phyloP scores from a whole-genome alignment of 2,113 vertebrate genomes.

The Paratilapia polleni region DNA sequence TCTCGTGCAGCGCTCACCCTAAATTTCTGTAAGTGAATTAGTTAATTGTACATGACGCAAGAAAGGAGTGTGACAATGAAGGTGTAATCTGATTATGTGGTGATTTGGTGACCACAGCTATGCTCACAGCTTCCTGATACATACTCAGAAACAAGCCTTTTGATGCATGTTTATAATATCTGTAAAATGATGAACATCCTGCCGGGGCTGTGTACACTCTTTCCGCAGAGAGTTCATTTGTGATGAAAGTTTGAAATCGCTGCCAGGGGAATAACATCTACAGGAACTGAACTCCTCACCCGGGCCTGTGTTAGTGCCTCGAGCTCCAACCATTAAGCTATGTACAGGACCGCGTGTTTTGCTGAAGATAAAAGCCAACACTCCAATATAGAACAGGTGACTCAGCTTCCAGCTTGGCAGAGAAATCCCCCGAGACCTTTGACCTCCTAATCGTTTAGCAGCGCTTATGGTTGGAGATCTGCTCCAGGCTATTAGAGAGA shows the following conservation, averaged over 20 bases:
- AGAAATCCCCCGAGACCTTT: constrained; percentile 73
- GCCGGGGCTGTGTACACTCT: background rate
- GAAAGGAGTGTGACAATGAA: constrained; percentile 36
- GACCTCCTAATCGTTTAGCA: constrained; percentile 75
- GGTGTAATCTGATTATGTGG: constrained; percentile 33
- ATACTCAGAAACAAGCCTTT: background rate
- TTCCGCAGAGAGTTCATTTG: constrained; percentile 12
- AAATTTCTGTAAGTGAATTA: constrained; percentile 28
- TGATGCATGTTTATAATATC: background rate
- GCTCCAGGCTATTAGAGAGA: constrained; percentile 74
- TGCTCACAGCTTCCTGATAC: background rate
- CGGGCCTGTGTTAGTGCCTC: background rate
- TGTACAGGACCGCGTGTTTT: constrained; percentile 18
- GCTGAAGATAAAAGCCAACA: constrained; percentile 49
- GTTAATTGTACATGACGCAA: constrained; percentile 26
- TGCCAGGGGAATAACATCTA: constrained; percentile 16
- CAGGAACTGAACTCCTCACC: constrained; percentile 41
- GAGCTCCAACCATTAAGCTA: background rate
- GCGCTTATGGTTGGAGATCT: constrained; percentile 76
- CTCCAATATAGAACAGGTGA: constrained; percentile 71
- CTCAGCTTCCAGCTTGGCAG: constrained; percentile 73
- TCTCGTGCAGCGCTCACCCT: background rate
- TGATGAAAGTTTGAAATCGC: constrained; percentile 14
- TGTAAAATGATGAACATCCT: background rate
- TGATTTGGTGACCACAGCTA: constrained; percentile 7